phyloP scores from a whole-genome alignment of 2,797 vertebrate genomes.

The Acanthurus leucopareius region DNA sequence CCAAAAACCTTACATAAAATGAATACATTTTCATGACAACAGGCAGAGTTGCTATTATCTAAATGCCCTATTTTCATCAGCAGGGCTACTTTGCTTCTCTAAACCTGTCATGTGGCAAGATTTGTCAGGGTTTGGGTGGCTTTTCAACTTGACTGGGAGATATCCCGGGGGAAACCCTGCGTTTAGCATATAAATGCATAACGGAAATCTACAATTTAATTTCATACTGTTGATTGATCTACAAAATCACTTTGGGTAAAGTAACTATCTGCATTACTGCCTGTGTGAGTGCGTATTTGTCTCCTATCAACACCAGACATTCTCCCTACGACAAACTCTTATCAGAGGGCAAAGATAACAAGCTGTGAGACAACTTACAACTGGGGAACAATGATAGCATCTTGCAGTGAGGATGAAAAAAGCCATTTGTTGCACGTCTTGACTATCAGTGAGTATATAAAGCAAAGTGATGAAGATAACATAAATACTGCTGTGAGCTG shows the following conservation, averaged over 20 bases:
- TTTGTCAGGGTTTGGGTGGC: neutral
- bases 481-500: neutral
- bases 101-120: slow-evolving; percentile 13
- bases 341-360: slow-evolving; percentile 73
- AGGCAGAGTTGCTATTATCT: neutral
- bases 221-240: slow-evolving; percentile 1
- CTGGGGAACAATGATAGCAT: slow-evolving; percentile 47
- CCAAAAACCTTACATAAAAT: neutral
- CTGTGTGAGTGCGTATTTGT: slow-evolving; percentile 6
- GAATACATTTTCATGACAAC: neutral
- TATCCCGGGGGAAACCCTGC: neutral
- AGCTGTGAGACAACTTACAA: slow-evolving; percentile 66
- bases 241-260: slow-evolving; percentile 21
- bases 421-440: slow-evolving; percentile 30
- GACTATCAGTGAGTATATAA: slow-evolving; percentile 4
- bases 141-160: slow-evolving; percentile 3
- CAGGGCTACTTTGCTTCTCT: neutral
- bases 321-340: slow-evolving; percentile 61
- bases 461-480: neutral
- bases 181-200: slow-evolving; percentile 21
- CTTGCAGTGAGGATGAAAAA: slow-evolving; percentile 46
- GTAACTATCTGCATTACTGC: slow-evolving; percentile 18
- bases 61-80: neutral
- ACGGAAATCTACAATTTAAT: neutral
- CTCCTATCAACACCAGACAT: slow-evolving; percentile 45